Evolutionary conservation across 2,888 invertebrate genomes (phyloP).

Genomic region (Abrostola triplasia): DNA sequence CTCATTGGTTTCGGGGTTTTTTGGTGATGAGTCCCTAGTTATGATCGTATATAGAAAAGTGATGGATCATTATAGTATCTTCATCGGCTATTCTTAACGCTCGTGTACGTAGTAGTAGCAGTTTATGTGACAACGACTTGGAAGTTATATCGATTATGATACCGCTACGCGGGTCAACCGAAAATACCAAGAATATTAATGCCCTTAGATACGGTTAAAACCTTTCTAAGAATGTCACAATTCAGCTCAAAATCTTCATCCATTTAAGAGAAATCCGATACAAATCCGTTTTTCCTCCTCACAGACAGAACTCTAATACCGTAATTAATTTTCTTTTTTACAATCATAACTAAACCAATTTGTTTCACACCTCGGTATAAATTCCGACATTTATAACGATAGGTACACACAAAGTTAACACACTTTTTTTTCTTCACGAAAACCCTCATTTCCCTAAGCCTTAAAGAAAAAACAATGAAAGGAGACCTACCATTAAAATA

Average conservation of each 20-base stretch:
- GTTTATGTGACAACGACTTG: too few relatives aligned
- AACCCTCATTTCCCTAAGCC: constrained; percentile 76
- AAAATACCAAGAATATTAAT: background rate
- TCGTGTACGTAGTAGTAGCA: too few relatives aligned
- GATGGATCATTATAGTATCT: too few relatives aligned
- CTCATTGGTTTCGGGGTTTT: background rate
- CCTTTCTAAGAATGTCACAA: constrained; percentile 28
- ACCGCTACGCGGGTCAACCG: too few relatives aligned
- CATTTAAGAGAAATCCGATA: constrained; percentile 45
- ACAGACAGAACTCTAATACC: constrained; percentile 49
- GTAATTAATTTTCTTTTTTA: constrained; percentile 73
- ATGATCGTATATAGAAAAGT: too few relatives aligned
- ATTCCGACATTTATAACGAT: constrained; percentile 77
- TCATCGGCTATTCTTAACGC: too few relatives aligned
- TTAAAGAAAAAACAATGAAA: constrained; percentile 83
- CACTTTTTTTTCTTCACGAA: constrained; percentile 74
- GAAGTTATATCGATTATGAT: too few relatives aligned
- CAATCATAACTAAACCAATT: constrained; percentile 76
- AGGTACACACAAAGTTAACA: constrained; percentile 71
- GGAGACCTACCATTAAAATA: constrained; percentile 87
- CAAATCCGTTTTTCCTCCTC: constrained; percentile 46
- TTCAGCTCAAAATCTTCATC: constrained; percentile 42
- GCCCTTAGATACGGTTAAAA: constrained; percentile 15
- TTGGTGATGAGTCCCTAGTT: background rate
- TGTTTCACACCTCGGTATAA: constrained; percentile 73